phyloP scores from a whole-genome alignment of 92 coral and sea anemone genomes.

The Zoanthus gigantus region DNA sequence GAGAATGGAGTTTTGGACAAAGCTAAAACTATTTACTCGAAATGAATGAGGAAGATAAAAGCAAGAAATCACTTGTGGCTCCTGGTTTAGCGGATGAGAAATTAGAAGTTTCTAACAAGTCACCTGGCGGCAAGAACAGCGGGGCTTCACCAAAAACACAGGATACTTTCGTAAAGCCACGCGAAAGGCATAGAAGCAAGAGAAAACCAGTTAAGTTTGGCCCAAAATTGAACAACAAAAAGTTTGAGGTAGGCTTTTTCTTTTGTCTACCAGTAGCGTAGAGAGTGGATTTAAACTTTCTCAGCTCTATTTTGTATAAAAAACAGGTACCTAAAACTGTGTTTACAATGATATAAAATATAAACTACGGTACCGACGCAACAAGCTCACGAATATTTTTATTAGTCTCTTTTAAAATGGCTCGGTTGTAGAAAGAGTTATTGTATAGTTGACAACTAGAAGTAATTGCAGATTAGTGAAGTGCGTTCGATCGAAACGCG shows the following conservation, averaged over 20 bases:
- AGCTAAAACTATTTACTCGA: not conserved
- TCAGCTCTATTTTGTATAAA: too few relatives aligned
- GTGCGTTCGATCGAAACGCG: too few relatives aligned
- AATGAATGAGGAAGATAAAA: slow-evolving; percentile 29
- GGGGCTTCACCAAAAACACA: not conserved
- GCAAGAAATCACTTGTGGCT: not conserved
- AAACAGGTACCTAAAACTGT: too few relatives aligned
- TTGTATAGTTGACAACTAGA: too few relatives aligned
- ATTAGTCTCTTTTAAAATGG: too few relatives aligned
- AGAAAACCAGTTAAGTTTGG: slow-evolving; percentile 12
- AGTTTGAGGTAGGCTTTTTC: slow-evolving; percentile 16
- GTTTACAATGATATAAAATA: too few relatives aligned
- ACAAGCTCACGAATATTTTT: too few relatives aligned
- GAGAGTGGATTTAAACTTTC: too few relatives aligned
- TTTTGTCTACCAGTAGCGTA: not conserved
- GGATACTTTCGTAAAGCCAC: not conserved
- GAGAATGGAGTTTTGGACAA: slow-evolving; percentile 19
- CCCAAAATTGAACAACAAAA: not conserved
- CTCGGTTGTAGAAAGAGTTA: too few relatives aligned
- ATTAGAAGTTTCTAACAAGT: not conserved
- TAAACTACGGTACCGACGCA: too few relatives aligned
- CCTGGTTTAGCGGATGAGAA: not conserved
- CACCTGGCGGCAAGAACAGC: not conserved
- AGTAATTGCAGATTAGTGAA: too few relatives aligned
- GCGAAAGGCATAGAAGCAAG: not conserved